Percentiles rank a stretch among this genome's conserved stretches.
Evolutionary conservation across 1,140 invertebrate species (phyloP).

Genomic region (Melitaea cinxia): DNA sequence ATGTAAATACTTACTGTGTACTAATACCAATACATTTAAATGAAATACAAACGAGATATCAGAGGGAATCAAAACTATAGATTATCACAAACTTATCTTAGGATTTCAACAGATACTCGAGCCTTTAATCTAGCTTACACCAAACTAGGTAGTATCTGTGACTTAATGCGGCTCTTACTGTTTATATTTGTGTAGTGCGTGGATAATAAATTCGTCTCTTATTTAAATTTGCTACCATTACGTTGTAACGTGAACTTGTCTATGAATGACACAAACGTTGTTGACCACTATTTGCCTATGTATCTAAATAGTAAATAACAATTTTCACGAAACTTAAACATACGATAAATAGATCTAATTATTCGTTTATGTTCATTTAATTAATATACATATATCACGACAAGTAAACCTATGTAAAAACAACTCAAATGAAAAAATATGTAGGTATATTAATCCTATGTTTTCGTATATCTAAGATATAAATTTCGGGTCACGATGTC

Average conservation of each 20-base stretch:
- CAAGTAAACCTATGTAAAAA: too few species aligned
- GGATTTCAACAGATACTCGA: constrained; percentile 1
- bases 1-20: too few species aligned
- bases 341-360: too few species aligned
- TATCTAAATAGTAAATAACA: too few species aligned
- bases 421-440: too few species aligned
- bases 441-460: too few species aligned
- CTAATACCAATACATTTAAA: neutral
- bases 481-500: too few species aligned
- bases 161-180: constrained; percentile 1
- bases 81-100: neutral
- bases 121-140: constrained; percentile 3
- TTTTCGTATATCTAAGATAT: too few species aligned
- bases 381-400: too few species aligned
- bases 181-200: constrained; percentile 1
- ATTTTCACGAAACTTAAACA: too few species aligned
- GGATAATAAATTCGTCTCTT: constrained; percentile 7
- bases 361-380: too few species aligned
- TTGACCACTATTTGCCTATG: neutral
- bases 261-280: neutral
- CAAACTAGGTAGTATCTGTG: neutral
- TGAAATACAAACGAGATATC: neutral
- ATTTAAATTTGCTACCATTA: constrained; percentile 8
- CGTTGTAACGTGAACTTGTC: neutral
- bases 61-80: neutral